These are phyloP conservation scores for Potamarius usumacintae DNA, from an alignment of 2,113 vertebrate genomes.

Conservation along the genomic window DNA sequence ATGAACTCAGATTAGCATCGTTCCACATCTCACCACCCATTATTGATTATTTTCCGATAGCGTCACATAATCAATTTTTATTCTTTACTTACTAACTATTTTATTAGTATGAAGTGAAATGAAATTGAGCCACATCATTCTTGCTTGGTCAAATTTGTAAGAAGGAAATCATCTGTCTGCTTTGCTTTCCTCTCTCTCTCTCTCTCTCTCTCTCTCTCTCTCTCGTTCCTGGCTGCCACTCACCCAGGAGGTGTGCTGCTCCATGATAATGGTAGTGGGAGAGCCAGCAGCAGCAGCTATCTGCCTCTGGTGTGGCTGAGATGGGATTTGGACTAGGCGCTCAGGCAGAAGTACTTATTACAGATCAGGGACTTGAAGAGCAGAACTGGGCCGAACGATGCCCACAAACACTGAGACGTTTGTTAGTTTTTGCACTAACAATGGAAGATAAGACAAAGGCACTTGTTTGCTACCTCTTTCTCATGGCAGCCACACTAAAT, in stretches of 20 bases:
- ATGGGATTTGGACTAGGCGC: conserved; percentile 52
- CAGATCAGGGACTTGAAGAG: conserved; percentile 37
- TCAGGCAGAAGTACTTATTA: conserved; percentile 49
- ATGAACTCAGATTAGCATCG: not conserved
- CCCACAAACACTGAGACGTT: conserved; percentile 23
- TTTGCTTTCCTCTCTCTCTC: not conserved
- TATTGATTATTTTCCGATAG: not conserved
- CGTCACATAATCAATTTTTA: not conserved
- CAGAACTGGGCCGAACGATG: conserved; percentile 25
- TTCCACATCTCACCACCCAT: not conserved
- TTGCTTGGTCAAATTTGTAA: not conserved
- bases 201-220: not conserved
- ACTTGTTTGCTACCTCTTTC: conserved; percentile 50
- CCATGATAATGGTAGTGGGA: conserved; percentile 56
- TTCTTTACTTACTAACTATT: not conserved
- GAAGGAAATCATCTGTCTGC: conserved; percentile 6
- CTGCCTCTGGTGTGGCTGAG: conserved; percentile 49
- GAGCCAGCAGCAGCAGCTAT: conserved; percentile 46
- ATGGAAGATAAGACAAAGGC: conserved; percentile 56
- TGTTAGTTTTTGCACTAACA: conserved; percentile 52
- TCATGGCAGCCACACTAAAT: conserved; percentile 50
- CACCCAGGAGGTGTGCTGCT: conserved; percentile 40
- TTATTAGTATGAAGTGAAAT: not conserved
- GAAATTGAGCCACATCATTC: not conserved
- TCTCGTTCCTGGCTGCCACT: conserved; percentile 35